Evolutionary conservation across 2,888 invertebrate species (phyloP), one percentile per base, ranked within the genome.

Genomic region (Zaprionus lineosus): DNA sequence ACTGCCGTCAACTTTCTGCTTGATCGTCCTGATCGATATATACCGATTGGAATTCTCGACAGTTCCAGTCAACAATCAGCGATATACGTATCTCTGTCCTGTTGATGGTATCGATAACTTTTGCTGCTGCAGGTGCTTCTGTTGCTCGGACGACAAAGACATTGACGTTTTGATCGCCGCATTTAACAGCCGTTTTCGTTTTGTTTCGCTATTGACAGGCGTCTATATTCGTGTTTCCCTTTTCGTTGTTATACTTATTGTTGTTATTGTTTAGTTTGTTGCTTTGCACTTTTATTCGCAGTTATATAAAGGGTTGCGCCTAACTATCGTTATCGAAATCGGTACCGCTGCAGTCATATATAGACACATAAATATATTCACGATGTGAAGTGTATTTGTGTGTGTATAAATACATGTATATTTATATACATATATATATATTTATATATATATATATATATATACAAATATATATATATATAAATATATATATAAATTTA

Each of bases 121-220:
- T 63, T 31, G 48, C 31, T 57, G 40, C 43, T 53, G 40, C 55
- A n/a, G n/a, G n/a, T 66, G 50, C 47, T 66, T 36, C 31, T 64
- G 43, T 31, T 55, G 59, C 57, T 50, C 43, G 56, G 53, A 44
- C 50, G 55, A 64, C 41, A 61, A 57, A 51, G 36, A 64, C 65
- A 61, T 55, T 68, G 62, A 26, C 62, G 61, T 74, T 73, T 73
- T 62, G 69, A 46, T 63, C 66, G 76, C 70, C 73, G 81, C 77
- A 78, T 78, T 82, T 77, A 77, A 78, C 66, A 73, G 77, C 74
- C 70, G 84, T 77, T 59, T 44, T 59, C 50, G 48, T 56, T 19
- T 14, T 47, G 28, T 29, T 40, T 16, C 19, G 19, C 16, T 41
- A 21, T 31, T 24, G 26, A 48, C 48, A 55, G 36, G 18, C 28